phyloP scores from a whole-genome alignment of 2,797 vertebrate species.

The Catamblyrhynchus diadema region DNA sequence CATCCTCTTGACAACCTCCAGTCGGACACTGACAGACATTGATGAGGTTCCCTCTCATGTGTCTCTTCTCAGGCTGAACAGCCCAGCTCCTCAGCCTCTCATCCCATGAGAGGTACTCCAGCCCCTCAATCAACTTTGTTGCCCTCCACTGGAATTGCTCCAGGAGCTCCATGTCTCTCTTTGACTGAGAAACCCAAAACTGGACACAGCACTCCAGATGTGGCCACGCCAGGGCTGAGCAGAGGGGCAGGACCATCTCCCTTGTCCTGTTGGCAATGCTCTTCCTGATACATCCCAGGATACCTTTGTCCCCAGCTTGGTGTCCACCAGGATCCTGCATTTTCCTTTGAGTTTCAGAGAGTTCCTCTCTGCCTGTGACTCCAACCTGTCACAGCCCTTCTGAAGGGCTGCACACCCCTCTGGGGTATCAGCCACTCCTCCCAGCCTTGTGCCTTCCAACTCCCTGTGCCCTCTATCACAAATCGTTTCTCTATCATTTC shows the following conservation, averaged over 20 bases:
- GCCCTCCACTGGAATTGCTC: not conserved
- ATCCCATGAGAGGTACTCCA: not conserved
- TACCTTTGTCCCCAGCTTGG: not conserved
- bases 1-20: not conserved
- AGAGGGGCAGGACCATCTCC: not conserved
- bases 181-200: not conserved
- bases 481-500: no score
- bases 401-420: not conserved
- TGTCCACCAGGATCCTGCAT: no score
- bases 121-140: fast-evolving
- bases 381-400: not conserved
- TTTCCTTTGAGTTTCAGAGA: not conserved
- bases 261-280: fast-evolving
- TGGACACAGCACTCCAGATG: not conserved
- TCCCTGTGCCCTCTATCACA: not conserved
- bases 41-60: not conserved
- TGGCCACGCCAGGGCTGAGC: not conserved
- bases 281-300: fast-evolving
- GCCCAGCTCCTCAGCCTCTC: not conserved
- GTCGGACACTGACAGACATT: not conserved
- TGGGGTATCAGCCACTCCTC: not conserved
- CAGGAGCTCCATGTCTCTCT: fast-evolving
- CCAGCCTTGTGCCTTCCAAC: not conserved
- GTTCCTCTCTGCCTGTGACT: not conserved
- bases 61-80: not conserved